These are phyloP conservation scores for Cossypha niveicapilla DNA, from an alignment of 2,797 vertebrate genomes.

Conservation along the genomic window DNA sequence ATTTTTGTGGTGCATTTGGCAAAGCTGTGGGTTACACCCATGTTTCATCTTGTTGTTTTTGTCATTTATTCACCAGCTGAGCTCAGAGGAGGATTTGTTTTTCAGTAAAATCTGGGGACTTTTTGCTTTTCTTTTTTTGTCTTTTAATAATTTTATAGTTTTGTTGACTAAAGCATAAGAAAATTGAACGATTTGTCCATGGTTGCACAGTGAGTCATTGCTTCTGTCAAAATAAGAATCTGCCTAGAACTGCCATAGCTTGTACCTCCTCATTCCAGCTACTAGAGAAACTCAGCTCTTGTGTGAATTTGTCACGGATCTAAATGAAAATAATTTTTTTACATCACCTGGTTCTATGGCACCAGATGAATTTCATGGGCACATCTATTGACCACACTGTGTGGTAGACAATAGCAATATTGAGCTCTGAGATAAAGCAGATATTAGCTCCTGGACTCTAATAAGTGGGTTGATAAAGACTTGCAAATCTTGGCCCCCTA, in stretches of 20 bases:
- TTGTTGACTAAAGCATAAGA: slow-evolving; percentile 31
- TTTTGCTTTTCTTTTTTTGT: background rate
- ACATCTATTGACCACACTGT: accelerated
- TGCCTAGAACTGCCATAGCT: background rate
- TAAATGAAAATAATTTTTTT: background rate
- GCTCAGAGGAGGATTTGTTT: slow-evolving; percentile 56
- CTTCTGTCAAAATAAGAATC: slow-evolving; percentile 32
- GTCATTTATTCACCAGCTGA: slow-evolving; percentile 60
- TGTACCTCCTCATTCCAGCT: background rate
- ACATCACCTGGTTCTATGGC: background rate
- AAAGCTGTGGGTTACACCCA: slow-evolving; percentile 58
- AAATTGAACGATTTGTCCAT: background rate
- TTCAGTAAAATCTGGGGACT: slow-evolving; percentile 45
- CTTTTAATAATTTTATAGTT: slow-evolving; percentile 56
- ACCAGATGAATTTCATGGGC: background rate
- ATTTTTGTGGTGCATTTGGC: slow-evolving; percentile 55
- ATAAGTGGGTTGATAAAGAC: background rate
- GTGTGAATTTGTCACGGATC: background rate
- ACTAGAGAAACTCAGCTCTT: background rate
- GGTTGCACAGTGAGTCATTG: slow-evolving; percentile 9
- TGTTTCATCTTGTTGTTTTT: slow-evolving; percentile 61
- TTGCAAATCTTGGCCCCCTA: background rate
- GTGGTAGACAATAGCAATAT: background rate
- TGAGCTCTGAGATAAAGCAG: background rate
- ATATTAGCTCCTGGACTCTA: background rate